Evolutionary conservation across 2,797 vertebrate genomes (phyloP).

Genomic region (Helarctos malayanus): DNA sequence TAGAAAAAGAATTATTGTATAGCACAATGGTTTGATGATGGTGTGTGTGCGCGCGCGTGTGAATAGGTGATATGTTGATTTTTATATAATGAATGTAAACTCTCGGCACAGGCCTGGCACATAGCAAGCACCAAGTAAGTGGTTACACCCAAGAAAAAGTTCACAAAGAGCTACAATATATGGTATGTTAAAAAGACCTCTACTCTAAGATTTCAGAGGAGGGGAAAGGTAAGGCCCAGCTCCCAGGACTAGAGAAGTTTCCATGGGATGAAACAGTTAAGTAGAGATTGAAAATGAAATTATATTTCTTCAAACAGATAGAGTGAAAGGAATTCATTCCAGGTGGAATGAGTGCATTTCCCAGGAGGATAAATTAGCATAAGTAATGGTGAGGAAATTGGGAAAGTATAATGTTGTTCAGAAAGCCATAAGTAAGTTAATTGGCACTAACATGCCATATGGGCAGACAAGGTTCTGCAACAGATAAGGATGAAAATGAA

Average conservation of each 20-base stretch:
- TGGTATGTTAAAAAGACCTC: neutral
- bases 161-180: neutral
- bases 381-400: constrained; percentile 12
- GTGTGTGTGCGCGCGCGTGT: rapidly evolving
- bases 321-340: neutral
- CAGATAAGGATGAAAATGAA: neutral
- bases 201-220: constrained; percentile 6
- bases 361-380: constrained; percentile 24
- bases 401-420: neutral
- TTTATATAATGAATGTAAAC: neutral
- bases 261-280: neutral
- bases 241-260: neutral
- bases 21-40: constrained; percentile 33
- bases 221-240: neutral
- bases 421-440: neutral
- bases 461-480: neutral
- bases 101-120: neutral
- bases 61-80: neutral
- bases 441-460: neutral
- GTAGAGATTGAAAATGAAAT: neutral
- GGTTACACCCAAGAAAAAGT: neutral
- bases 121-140: neutral
- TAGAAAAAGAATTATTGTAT: neutral
- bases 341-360: neutral
- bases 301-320: constrained; percentile 25